Base-by-base conservation (phyloP, 2,888 invertebrate species). In the Polietes domitor region DNA sequence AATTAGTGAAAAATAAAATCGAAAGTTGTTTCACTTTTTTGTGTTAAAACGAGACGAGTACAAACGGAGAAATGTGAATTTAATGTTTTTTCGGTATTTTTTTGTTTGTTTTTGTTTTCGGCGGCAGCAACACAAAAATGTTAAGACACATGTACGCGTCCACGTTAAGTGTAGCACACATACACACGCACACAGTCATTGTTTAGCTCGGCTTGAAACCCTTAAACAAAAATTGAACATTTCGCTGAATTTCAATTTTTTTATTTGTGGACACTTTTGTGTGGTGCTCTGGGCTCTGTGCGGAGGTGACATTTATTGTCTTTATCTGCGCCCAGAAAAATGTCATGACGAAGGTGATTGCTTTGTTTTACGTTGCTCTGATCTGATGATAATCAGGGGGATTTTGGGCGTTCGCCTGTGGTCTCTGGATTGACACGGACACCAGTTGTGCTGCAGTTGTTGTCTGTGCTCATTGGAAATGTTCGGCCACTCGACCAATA, bases 11-110 rank as follows among this genome's bases (percentile, higher is more conserved):
- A 73, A 73, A 73, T 65, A 55, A 85, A 85, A 85, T 80, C 77
- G 85, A 85, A 85, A 85, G 85, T 85, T 83, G 83, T 75, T 68
- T 85, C 43, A 68, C 53, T 21, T 17, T 68, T n/a, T n/a, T n/a
- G n/a, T 47, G 26, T 70, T 15, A 43, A 41, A 68, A 37, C 58
- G 12, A 17, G 17, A 53, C 12, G 17, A 65, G 4, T 12, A 70
- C n/a, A 17, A 68, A 68, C 41, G 65, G 65, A 65, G 72, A 24
- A 65, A 77, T 41, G 68, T 55, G 86, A 87, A 87, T 88, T 78
- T 61, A 19, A 50, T 28, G 37, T 53, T 76, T 47, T 61, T 72
- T 78, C 68, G 74, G 53, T 58, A 4, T 47, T 65, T 10, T 24
- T 72, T 21, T 71, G 24, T 88, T 87, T 87, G 86, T n/a, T n/a